Base-by-base conservation (phyloP, 2,113 vertebrate genomes). In the Theropithecus gelada region DNA sequence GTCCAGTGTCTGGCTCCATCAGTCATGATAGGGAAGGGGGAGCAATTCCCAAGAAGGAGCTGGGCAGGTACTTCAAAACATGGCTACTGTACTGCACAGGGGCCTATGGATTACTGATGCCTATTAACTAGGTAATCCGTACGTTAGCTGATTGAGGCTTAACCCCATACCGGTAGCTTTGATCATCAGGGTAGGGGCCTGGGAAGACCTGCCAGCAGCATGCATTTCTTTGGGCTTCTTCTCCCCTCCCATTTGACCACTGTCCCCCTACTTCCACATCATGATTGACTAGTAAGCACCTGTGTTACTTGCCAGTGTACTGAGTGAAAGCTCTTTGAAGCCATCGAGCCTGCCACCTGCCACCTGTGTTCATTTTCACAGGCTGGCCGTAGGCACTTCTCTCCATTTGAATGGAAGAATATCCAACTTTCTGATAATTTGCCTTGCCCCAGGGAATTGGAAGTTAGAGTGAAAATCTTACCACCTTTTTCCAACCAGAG, bases 191-290 rank as follows among this genome's bases (percentile, higher is more conserved):
- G 38, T 30, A 76, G 88, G 43, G 86, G 35, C 59, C 50, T n/a
- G 35, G 81, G 88, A 93, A 87, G 73, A 75, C 23, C 50, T 73
- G 22, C 79, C 9, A 66, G 70, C 48, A 91, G 79, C 70, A 25
- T 64, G n/a, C 32, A 59, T 96, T 93, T 50, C 52, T 97, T 85
- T 92, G 79, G 61, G 88, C 7, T 89, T 81, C 38, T 61, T 66
- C 18, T 93, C 14, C 23, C 14, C 90, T 57, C 30, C 30, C 25
- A 3, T 14, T 43, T 97, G 92, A 30, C 45, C 45, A 16, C 61
- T 72, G 57, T 14, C 20, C 48, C 40, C 8, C 3, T 14, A 18
- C 43, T 35, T 5, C n/a, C 6, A 25, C 45, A 5, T 30, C 35
- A 17, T 78, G 81, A 87, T 30, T 93, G 75, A 40, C 82, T 73